phyloP scores from a whole-genome alignment of 2,888 invertebrate species.

The Coelopa pilipes region DNA sequence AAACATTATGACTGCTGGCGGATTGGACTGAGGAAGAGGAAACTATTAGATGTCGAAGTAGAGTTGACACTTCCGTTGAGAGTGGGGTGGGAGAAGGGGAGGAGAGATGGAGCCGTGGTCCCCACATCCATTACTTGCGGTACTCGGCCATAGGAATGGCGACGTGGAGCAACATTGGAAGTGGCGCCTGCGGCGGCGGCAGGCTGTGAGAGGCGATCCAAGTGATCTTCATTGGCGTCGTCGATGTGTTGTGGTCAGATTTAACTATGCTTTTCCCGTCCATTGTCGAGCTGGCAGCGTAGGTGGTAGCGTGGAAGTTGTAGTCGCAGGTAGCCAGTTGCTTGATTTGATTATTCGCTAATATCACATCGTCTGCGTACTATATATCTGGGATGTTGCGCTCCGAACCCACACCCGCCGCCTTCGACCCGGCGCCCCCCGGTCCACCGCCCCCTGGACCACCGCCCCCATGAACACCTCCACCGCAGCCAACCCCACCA shows the following conservation, averaged over 20 bases:
- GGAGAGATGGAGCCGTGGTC: neutral
- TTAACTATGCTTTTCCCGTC: neutral
- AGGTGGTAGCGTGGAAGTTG: neutral
- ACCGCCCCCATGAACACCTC: conserved; percentile 39
- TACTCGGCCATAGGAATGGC: conserved; percentile 57
- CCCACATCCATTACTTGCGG: conserved; percentile 51
- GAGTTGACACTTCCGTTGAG: neutral
- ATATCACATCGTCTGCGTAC: conserved; percentile 66
- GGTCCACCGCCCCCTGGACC: conserved; percentile 35
- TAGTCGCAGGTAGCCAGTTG: conserved; percentile 45
- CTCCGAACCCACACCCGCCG: conserved; percentile 43
- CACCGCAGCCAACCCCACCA: conserved; percentile 34
- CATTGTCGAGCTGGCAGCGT: neutral
- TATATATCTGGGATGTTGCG: conserved; percentile 65
- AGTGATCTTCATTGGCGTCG: conserved; percentile 36
- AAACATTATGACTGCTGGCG: neutral
- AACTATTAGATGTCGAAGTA: conserved; percentile 5
- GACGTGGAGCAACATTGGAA: conserved; percentile 28
- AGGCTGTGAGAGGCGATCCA: conserved; percentile 60
- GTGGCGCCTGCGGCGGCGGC: conserved; percentile 54
- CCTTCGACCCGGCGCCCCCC: conserved; percentile 7
- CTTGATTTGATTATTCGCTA: conserved; percentile 59
- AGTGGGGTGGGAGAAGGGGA: neutral
- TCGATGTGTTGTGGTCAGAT: conserved; percentile 3
- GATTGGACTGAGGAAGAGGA: neutral